A percentile compares a stretch with the other conserved stretches of the same genome.
phyloP scores from a whole-genome alignment of 2,113 vertebrate species.

The Motacilla alba region DNA sequence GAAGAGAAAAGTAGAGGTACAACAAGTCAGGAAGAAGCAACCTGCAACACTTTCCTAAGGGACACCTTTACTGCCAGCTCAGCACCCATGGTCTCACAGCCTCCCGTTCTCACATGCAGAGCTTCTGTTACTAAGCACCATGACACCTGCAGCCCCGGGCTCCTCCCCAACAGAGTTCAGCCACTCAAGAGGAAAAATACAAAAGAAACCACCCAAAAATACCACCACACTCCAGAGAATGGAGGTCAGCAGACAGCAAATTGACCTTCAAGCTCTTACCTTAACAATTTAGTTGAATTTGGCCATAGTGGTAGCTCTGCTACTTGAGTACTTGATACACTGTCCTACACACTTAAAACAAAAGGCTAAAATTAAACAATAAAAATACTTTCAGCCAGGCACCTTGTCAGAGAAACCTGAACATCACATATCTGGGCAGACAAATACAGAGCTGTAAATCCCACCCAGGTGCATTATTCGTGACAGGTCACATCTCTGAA shows the following conservation, averaged over 20 bases:
- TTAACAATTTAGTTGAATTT: neutral
- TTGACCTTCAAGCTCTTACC: neutral
- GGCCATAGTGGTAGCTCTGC: neutral
- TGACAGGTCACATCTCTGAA: neutral
- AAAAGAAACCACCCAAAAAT: neutral
- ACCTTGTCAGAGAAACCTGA: neutral
- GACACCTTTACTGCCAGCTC: neutral
- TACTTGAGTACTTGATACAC: neutral
- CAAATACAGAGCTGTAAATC: neutral
- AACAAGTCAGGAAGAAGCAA: neutral
- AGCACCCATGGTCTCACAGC: neutral
- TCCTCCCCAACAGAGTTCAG: neutral
- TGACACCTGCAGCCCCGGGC: neutral
- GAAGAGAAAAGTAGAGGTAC: neutral
- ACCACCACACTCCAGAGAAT: neutral
- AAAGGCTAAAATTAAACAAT: neutral
- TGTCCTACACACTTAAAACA: neutral
- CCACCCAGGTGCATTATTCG: neutral
- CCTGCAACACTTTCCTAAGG: neutral
- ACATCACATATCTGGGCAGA: neutral
- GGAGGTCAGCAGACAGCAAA: neutral
- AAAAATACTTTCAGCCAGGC: neutral
- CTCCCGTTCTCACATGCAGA: neutral
- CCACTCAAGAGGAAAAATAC: neutral
- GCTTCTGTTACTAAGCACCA: neutral